Conservation (phyloP, 2,113 vertebrate genomes). For the Tyrannus savana region DNA sequence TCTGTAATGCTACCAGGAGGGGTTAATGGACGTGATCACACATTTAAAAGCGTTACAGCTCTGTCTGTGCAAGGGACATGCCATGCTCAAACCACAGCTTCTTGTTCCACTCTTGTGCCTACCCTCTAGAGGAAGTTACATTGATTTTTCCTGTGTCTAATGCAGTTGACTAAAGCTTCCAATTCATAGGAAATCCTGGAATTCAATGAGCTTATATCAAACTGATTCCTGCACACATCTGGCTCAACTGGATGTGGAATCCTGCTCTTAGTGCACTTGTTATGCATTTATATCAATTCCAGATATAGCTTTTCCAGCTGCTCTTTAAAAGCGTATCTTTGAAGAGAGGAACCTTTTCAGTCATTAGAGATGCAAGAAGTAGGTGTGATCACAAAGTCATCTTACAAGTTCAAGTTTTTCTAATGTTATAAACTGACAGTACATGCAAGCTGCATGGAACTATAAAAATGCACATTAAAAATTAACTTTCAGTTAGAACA, state of each 20-base stretch:
- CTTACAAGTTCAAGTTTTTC: background rate
- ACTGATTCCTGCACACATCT: background rate
- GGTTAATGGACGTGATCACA: background rate
- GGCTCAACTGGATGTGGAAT: background rate
- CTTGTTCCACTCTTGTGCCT: background rate
- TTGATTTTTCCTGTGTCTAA: background rate
- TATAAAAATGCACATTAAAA: background rate
- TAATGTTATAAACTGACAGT: background rate
- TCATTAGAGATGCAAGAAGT: background rate
- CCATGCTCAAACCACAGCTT: background rate
- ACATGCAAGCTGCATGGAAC: background rate
- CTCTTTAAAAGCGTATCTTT: background rate
- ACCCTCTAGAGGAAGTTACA: background rate
- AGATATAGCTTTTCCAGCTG: background rate
- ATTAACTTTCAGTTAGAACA: background rate
- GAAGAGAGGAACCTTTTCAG: background rate
- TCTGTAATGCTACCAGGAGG: background rate
- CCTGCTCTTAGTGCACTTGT: background rate
- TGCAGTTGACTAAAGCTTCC: background rate
- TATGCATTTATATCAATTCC: background rate
- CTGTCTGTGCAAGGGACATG: background rate
- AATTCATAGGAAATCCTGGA: background rate
- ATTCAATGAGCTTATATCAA: fast-evolving
- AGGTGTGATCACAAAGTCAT: background rate
- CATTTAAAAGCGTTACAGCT: background rate